Evolutionary conservation across 2,888 invertebrate genomes (phyloP), one percentile per base, ranked within the genome.

Genomic region (Tethea ocularis): DNA sequence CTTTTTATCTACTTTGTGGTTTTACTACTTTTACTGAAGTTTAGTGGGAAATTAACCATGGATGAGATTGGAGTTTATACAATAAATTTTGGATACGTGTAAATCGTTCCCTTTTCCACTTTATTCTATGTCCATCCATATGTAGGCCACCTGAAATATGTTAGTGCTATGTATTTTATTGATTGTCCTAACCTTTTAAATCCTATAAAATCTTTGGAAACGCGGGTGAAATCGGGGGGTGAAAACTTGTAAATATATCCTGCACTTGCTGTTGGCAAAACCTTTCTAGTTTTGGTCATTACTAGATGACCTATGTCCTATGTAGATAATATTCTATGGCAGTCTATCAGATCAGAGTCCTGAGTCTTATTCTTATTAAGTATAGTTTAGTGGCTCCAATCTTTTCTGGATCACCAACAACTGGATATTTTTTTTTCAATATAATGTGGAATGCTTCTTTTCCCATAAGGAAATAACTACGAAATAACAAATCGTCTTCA

Each of bases 401-500:
- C 29, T 29, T 29, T 29, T 8, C 29, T 29, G 8, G 7, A 29
- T 8, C 29, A 29, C 29, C 1, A 29, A 13, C 4, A 33, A 13
- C 13, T 33, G 7, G 13, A n/a, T n/a, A n/a, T n/a, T n/a, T n/a
- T n/a, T n/a, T n/a, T 26, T 26, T n/a, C 52, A 53, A 36, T 22
- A 33, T 20, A 53, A 29, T 63, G 60, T 61, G 55, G 56, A n/a
- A 63, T 62, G 64, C 59, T 58, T 63, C 33, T 66, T 64, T 67
- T 67, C 69, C 72, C 69, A 62, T 63, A 74, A 68, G 72, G 72
- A n/a, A n/a, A n/a, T n/a, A n/a, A n/a, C n/a, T n/a, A n/a, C n/a
- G 69, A 78, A 81, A 76, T 78, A 82, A 81, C 77, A 77, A 77
- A 80, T 80, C 70, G 71, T 72, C 72, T 69, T 56, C 57, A 59